Percentiles rank a stretch among this genome's conserved stretches.
Evolutionary conservation across 2,888 invertebrate species (phyloP).

Genomic region (Latrodectus elegans): DNA sequence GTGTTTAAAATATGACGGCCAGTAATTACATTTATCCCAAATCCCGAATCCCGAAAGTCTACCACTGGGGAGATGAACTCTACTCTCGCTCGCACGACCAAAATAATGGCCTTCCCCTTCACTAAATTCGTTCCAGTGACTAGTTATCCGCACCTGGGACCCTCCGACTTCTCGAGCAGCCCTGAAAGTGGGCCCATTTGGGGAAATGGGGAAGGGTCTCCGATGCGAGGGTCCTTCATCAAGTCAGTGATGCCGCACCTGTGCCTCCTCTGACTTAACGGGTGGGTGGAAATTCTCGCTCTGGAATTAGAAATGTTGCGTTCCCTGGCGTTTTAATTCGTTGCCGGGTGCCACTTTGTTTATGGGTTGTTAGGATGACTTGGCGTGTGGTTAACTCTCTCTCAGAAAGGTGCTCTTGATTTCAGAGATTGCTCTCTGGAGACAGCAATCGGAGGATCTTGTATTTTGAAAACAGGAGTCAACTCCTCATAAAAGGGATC

Average conservation of each 20-base stretch:
- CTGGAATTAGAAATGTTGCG: too few relatives aligned
- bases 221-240: constrained; percentile 13
- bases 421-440: too few relatives aligned
- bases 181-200: constrained; percentile 9
- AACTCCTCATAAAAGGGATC: too few relatives aligned
- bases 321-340: too few relatives aligned
- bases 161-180: not conserved
- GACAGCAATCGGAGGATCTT: too few relatives aligned
- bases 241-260: constrained; percentile 9
- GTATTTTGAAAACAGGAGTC: too few relatives aligned
- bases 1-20: constrained; percentile 2
- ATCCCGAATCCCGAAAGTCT: constrained; percentile 4
- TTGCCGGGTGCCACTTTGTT: too few relatives aligned
- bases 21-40: constrained; percentile 32
- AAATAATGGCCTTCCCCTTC: constrained; percentile 23
- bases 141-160: constrained; percentile 41
- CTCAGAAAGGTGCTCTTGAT: too few relatives aligned
- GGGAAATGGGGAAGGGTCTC: not conserved
- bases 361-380: too few relatives aligned
- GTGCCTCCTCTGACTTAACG: constrained; percentile 1
- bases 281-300: too few relatives aligned
- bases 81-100: constrained; percentile 3
- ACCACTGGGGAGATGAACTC: constrained; percentile 20
- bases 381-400: too few relatives aligned
- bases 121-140: constrained; percentile 19